These are phyloP conservation scores for Eptesicus fuscus DNA, from an alignment of 2,113 vertebrate species.

Conservation along the genomic window DNA sequence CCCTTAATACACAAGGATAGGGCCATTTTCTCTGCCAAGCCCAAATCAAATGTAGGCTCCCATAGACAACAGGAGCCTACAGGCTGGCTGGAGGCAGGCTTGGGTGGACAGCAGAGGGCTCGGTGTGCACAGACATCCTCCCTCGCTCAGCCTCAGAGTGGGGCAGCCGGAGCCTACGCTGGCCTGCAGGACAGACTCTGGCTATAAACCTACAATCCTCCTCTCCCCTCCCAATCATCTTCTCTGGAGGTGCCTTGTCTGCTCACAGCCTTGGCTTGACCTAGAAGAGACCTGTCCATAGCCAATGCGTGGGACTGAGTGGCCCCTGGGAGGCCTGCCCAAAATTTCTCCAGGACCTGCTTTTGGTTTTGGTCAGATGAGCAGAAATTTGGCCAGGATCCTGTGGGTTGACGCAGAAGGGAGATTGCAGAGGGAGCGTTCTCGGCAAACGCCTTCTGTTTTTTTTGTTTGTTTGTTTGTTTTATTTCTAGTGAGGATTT, in stretches of 20 bases:
- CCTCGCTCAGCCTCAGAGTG: background rate
- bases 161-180: accelerated
- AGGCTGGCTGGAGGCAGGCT: background rate
- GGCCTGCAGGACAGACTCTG: background rate
- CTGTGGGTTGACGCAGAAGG: background rate
- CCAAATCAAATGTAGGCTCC: background rate
- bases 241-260: background rate
- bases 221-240: background rate
- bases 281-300: background rate
- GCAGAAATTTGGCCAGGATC: background rate
- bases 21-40: background rate
- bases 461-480: too few species aligned
- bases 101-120: background rate
- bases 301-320: background rate
- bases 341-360: background rate
- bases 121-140: background rate
- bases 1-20: background rate
- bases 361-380: conserved; percentile 32
- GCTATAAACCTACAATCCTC: background rate
- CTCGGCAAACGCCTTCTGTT: background rate
- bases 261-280: background rate
- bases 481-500: background rate
- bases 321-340: background rate
- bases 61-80: background rate
- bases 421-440: background rate